A percentile compares a stretch with the other conserved stretches of the same genome.
Evolutionary conservation across 2,113 vertebrate species (phyloP).

Genomic region (Archilochus colubris): DNA sequence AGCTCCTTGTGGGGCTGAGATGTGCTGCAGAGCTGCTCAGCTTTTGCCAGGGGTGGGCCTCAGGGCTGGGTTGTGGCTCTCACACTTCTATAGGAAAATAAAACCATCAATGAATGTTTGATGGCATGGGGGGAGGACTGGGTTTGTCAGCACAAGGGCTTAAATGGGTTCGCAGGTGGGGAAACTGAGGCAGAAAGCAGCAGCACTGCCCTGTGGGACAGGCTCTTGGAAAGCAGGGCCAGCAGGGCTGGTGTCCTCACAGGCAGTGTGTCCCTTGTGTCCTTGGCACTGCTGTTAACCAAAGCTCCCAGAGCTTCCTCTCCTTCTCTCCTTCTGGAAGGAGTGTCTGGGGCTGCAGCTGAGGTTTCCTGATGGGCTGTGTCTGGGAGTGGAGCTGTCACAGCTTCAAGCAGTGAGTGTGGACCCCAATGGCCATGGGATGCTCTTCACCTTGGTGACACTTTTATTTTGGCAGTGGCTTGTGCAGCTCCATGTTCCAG

Average conservation of each 20-base stretch:
- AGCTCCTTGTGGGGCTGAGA: too few species aligned
- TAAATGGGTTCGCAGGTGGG: not conserved
- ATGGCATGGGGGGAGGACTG: accelerated
- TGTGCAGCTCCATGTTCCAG: not conserved
- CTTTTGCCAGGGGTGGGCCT: too few species aligned
- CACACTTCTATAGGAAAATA: too few species aligned
- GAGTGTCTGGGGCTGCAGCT: too few species aligned
- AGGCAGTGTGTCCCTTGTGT: accelerated
- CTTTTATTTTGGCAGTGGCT: not conserved
- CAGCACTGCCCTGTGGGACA: accelerated
- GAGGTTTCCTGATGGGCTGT: not conserved
- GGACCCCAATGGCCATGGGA: too few species aligned
- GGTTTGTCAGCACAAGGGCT: not conserved
- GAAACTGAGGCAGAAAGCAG: not conserved
- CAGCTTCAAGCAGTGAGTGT: not conserved
- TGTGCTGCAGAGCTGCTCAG: too few species aligned
- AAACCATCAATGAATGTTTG: too few species aligned
- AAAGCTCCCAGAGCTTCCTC: not conserved
- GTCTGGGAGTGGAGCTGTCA: not conserved
- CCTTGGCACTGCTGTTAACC: accelerated
- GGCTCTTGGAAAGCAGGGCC: too few species aligned
- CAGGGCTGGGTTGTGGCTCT: too few species aligned
- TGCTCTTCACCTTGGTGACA: not conserved
- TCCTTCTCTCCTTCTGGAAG: not conserved
- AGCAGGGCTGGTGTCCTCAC: not conserved